Percentiles rank a stretch among this genome's conserved stretches.
Evolutionary conservation across 1,140 invertebrate species (phyloP).

Genomic region (Saccostrea glomerata): DNA sequence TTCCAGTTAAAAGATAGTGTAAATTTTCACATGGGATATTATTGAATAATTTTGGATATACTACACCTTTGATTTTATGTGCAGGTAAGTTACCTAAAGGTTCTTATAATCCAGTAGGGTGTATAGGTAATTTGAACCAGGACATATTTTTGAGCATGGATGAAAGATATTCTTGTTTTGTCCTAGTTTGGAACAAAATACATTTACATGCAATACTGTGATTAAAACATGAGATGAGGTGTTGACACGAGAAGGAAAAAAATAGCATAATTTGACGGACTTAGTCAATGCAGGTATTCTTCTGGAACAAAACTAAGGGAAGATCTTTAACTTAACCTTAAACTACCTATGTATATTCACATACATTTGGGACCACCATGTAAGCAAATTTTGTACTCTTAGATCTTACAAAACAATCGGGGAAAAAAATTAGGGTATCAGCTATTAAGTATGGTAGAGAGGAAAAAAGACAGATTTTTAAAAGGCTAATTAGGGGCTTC

Average conservation of each 20-base stretch:
- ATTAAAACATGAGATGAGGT: conserved; percentile 30
- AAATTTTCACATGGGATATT: conserved; percentile 1
- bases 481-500: conserved; percentile 8
- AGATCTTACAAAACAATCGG: conserved; percentile 1
- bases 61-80: neutral
- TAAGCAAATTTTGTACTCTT: conserved; percentile 3
- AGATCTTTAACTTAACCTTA: conserved; percentile 23
- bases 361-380: neutral
- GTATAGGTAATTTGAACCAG: conserved; percentile 13
- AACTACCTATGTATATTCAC: neutral
- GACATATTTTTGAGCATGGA: conserved; percentile 5
- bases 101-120: neutral
- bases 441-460: neutral
- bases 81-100: neutral
- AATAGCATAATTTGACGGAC: neutral
- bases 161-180: conserved; percentile 34
- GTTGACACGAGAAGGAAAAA: conserved; percentile 25
- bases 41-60: conserved; percentile 25
- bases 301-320: neutral
- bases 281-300: conserved; percentile 18
- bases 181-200: conserved; percentile 19
- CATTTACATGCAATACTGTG: conserved; percentile 23
- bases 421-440: neutral
- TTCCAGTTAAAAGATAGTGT: neutral
- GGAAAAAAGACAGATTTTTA: neutral